Evolutionary conservation across 2,113 vertebrate species (phyloP).

Genomic region (Phrynosoma platyrhinos): DNA sequence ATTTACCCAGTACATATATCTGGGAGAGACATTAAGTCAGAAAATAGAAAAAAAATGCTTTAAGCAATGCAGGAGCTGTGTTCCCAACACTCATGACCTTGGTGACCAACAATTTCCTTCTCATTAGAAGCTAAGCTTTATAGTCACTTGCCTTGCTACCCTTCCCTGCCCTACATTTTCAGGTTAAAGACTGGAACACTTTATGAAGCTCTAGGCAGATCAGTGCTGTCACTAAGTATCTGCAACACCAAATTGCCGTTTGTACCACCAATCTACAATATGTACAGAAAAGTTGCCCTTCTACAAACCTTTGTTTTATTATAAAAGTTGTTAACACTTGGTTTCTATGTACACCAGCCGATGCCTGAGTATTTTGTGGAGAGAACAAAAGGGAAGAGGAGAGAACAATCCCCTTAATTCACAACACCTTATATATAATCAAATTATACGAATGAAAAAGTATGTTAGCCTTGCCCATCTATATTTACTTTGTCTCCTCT

Average conservation of each 20-base stretch:
- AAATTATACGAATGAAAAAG: too few species aligned
- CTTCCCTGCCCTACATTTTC: not conserved
- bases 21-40: conserved; percentile 51
- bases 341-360: too few species aligned
- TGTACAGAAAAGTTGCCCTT: too few species aligned
- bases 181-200: not conserved
- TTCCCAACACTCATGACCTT: not conserved
- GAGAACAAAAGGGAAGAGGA: too few species aligned
- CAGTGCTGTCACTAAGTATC: not conserved
- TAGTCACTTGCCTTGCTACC: not conserved
- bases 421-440: too few species aligned
- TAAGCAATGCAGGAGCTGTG: not conserved
- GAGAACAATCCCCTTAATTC: too few species aligned
- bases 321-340: too few species aligned
- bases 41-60: not conserved
- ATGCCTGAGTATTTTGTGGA: too few species aligned
- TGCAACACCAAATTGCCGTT: not conserved
- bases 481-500: too few species aligned
- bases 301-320: too few species aligned
- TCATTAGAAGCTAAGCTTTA: too few species aligned
- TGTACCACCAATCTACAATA: not conserved
- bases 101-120: not conserved
- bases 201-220: not conserved
- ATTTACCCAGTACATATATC: conserved; percentile 90
- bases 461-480: too few species aligned